These are phyloP conservation scores for Scleropages formosus DNA, from an alignment of 2,797 vertebrate genomes.

Conservation along the genomic window DNA sequence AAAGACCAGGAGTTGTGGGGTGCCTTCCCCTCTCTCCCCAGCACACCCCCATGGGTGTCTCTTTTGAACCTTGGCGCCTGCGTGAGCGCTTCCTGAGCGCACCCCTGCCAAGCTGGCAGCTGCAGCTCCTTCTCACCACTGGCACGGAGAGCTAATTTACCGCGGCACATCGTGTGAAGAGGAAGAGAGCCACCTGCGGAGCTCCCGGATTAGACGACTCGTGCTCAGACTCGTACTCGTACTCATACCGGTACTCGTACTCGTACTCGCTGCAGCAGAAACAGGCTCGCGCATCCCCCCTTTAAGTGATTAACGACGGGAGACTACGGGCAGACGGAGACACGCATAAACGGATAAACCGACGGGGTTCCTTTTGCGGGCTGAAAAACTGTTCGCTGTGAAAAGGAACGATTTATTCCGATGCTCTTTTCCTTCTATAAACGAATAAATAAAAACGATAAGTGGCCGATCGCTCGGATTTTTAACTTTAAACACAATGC, in stretches of 20 bases:
- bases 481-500: conserved; percentile 44
- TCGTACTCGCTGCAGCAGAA: too few species aligned
- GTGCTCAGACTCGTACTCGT: too few species aligned
- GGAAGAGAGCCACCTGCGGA: conserved; percentile 31
- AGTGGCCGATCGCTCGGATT: conserved; percentile 40
- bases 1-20: too few species aligned
- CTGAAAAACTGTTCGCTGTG: neutral
- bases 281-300: too few species aligned
- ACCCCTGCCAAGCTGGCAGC: conserved; percentile 41
- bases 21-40: too few species aligned
- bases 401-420: neutral
- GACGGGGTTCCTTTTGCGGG: neutral
- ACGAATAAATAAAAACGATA: conserved; percentile 46
- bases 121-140: too few species aligned
- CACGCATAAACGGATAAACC: neutral
- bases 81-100: too few species aligned
- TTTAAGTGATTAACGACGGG: too few species aligned
- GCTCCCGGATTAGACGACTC: neutral
- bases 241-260: too few species aligned
- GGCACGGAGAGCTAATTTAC: conserved; percentile 31
- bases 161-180: conserved; percentile 19
- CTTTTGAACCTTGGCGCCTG: conserved; percentile 26
- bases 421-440: conserved; percentile 32
- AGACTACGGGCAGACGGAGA: too few species aligned
- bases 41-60: too few species aligned